Base-by-base conservation (phyloP, 2,113 vertebrate species). In the Polypterus bichir region DNA sequence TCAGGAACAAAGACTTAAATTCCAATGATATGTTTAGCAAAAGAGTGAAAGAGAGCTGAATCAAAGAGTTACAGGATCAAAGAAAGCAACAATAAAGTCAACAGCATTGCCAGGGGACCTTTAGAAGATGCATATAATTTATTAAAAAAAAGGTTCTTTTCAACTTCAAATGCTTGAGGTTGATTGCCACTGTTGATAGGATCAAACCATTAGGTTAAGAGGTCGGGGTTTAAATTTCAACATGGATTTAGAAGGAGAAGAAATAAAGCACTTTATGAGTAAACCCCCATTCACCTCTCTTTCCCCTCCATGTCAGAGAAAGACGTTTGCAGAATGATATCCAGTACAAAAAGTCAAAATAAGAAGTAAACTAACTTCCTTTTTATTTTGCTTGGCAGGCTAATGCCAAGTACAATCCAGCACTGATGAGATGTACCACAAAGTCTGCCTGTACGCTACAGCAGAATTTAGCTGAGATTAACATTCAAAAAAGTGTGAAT, bases 1-100 rank as follows among this genome's bases (percentile, higher is more conserved):
- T 88, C 86, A 86, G 80, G 80, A 87, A 85, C 86, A 88, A 88
- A 88, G 82, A 81, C 76, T 70, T 75, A 80, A 79, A 86, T 82
- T 85, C 81, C 81, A 78, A 83, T 85, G 84, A 88, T 86, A 76
- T 86, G 84, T 83, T 86, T 85, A 84, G 82, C 84, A 83, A 84
- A 85, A 88, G 82, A 81, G 82, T 73, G 80, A 84, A 68, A 82
- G 85, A 82, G 76, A 81, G 80, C 78, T 79, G 77, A 85, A 87
- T 88, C 84, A 88, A 88, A 88, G 84, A 77, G 62, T 71, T 62
- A 70, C 65, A 62, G 80, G 86, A 88, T 88, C 82, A 88, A 86
- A 86, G 83, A 73, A 74, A 78, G 68, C 76, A 79, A 83, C 82
- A 82, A 82, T 84, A 82, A 82, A 88, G 84, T 83, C 81, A 79